Evolutionary conservation across 2,888 invertebrate genomes (phyloP).

Genomic region (Lasiommata megera): DNA sequence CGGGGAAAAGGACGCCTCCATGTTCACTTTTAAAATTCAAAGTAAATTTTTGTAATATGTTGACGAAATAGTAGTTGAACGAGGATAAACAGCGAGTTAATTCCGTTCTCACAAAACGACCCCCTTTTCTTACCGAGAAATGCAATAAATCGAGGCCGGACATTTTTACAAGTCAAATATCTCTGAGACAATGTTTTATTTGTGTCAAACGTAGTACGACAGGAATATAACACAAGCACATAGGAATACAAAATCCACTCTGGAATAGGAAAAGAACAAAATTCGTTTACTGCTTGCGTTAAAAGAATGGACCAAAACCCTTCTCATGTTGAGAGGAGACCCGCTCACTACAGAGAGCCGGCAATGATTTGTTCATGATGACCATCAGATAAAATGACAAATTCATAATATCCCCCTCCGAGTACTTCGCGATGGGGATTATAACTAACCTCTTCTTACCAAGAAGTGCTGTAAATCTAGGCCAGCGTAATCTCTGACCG

Average conservation of each 20-base stretch:
- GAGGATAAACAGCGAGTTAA: not conserved
- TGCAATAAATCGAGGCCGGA: constrained; percentile 44
- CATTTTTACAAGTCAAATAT: constrained; percentile 39
- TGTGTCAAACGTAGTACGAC: constrained; percentile 33
- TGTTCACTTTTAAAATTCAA: too few species aligned
- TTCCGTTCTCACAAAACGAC: constrained; percentile 11
- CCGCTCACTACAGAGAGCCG: too few species aligned
- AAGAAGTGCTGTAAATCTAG: constrained; percentile 43
- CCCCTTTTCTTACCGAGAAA: constrained; percentile 39
- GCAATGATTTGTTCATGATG: too few species aligned
- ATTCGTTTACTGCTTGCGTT: too few species aligned
- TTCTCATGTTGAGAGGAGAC: too few species aligned
- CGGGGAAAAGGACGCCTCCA: too few species aligned
- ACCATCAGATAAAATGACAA: too few species aligned
- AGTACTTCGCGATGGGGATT: too few species aligned
- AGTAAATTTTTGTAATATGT: not conserved
- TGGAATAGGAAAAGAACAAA: too few species aligned
- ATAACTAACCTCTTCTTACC: constrained; percentile 33
- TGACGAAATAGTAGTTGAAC: not conserved
- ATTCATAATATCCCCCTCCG: too few species aligned
- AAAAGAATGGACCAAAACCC: too few species aligned
- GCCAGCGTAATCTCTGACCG: constrained; percentile 29
- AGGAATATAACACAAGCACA: too few species aligned
- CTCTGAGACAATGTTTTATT: constrained; percentile 21
- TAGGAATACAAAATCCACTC: not conserved